Base-by-base conservation (phyloP, 2,797 vertebrate species). In the Hirundo rustica region DNA sequence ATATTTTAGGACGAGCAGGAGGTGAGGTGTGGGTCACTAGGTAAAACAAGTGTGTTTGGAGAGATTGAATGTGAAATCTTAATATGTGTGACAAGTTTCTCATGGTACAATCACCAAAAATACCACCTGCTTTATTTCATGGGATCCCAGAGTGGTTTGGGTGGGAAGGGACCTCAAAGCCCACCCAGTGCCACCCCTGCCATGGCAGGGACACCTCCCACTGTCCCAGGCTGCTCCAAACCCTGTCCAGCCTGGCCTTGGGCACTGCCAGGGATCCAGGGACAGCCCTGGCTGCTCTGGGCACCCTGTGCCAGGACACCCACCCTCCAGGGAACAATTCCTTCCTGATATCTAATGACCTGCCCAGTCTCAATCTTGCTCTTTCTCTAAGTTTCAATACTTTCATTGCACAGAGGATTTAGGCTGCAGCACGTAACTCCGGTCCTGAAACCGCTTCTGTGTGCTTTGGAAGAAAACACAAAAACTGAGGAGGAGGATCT, bases 351-450 rank as follows among this genome's bases (percentile, higher is more conserved):
- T 1, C 42, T 6, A 8, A 40, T n/a, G 53, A 45, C n/a, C 47
- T 68, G 51, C 40, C 30, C 22, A 10, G 48, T 17, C 29, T 53
- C 13, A 5, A 3, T 25, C 29, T 22, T 42, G 29, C 32, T 45
- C 22, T 58, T 73, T 17, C 22, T 68, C 36, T 60, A 0, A 18
- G 0, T 2, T 12, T 30, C 4, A 3, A 0, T 53, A 19, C 12
- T 61, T 21, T 32, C 4, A 7, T 11, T 76, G 45, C 45, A 15
- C 11, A 5, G 55, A 14, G 38, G 38, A 30, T 32, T 48, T 38
- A 8, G 11, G 9, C 19, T 85, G 83, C 29, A 23, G 50, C 4
- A 1, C 6, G 0, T 26, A 16, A 20, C 27, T 27, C 13, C 25
- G 27, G 30, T 62, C 38, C 47, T 45, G 22, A 10, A 62, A 42